Evolutionary conservation across 1,140 invertebrate genomes (phyloP).

Genomic region (Pachyrhynchus sulphureomaculatus): DNA sequence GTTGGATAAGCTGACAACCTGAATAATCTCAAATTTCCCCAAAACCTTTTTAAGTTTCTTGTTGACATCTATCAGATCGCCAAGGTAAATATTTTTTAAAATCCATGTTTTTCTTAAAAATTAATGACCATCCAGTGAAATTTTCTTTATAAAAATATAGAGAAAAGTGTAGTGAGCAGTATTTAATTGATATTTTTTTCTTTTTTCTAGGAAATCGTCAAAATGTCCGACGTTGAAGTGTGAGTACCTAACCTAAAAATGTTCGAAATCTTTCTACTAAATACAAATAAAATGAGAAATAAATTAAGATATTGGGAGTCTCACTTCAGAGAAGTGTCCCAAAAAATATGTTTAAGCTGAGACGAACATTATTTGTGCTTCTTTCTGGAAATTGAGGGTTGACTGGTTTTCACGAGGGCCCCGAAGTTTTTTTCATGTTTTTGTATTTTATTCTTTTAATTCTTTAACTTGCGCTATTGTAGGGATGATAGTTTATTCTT

Average conservation of each 20-base stretch:
- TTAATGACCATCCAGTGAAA: not conserved
- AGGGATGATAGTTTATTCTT: no score
- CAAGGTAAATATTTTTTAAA: constrained; percentile 1
- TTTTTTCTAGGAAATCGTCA: constrained; percentile 48
- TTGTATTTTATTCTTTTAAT: no score
- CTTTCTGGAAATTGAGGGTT: constrained; percentile 29
- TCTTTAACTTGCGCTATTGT: no score
- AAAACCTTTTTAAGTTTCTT: not conserved
- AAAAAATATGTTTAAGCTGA: not conserved
- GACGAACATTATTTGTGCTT: not conserved
- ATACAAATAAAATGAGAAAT: constrained; percentile 39
- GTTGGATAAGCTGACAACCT: not conserved
- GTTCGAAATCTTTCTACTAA: constrained; percentile 39
- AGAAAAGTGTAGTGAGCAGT: not conserved
- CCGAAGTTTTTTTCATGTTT: constrained; percentile 41
- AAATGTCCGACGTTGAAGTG: constrained; percentile 67
- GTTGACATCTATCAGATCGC: not conserved
- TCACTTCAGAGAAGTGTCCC: no score
- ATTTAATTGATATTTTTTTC: constrained; percentile 36
- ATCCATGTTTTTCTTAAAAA: not conserved
- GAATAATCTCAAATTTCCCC: not conserved
- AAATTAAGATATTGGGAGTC: not conserved
- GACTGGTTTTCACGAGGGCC: constrained; percentile 12
- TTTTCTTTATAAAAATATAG: not conserved
- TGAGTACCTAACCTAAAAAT: constrained; percentile 55